Conservation (phyloP, 2,888 invertebrate genomes). For the Drosophila mulleri region DNA sequence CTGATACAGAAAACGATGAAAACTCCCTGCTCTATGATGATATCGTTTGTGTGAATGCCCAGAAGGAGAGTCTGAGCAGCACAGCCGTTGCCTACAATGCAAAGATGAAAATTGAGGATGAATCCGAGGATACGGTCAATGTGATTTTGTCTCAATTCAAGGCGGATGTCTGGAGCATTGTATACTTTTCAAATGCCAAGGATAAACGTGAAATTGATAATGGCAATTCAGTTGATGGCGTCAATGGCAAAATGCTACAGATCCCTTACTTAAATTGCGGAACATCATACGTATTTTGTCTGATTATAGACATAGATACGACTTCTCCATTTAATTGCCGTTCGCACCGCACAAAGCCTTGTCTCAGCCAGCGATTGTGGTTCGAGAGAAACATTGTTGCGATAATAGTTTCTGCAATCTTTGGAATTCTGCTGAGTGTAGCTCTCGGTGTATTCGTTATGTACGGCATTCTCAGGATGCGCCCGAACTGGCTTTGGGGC, state of each 20-base stretch:
- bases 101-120: conserved; percentile 30
- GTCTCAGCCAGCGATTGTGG: conserved; percentile 54
- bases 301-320: conserved; percentile 37
- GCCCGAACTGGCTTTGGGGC: conserved; percentile 62
- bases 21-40: neutral
- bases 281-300: conserved; percentile 66
- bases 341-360: conserved; percentile 57
- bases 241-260: conserved; percentile 1
- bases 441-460: conserved; percentile 56
- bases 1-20: neutral
- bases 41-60: conserved; percentile 16
- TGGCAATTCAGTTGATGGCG: neutral
- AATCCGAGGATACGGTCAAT: conserved; percentile 3
- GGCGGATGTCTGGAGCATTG: conserved; percentile 12
- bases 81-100: conserved; percentile 21
- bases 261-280: conserved; percentile 33
- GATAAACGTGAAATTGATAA: neutral
- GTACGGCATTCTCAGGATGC: conserved; percentile 55
- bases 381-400: conserved; percentile 40
- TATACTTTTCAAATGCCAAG: conserved; percentile 35
- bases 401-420: conserved; percentile 48
- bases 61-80: neutral
- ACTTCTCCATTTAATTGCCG: conserved; percentile 74
- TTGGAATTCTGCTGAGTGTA: conserved; percentile 50
- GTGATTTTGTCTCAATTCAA: conserved; percentile 23